phyloP scores from a whole-genome alignment of 2,797 vertebrate genomes.

The Darevskia mixta region DNA sequence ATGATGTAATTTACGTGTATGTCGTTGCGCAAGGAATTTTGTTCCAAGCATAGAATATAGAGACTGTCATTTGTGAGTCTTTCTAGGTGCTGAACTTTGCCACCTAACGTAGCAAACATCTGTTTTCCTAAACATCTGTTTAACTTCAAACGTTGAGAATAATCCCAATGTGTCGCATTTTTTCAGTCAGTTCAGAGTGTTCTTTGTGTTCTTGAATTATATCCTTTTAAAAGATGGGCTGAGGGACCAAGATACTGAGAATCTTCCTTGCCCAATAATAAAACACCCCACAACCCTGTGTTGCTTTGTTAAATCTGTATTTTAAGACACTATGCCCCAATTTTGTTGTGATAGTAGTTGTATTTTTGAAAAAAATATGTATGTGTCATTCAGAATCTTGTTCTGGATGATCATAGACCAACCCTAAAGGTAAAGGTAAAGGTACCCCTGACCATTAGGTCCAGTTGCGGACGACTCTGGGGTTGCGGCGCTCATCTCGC shows the following conservation, averaged over 20 bases:
- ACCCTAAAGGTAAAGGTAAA: not conserved
- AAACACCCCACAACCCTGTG: not conserved
- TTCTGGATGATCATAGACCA: not conserved
- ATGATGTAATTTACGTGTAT: not conserved
- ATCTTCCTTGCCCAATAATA: not conserved
- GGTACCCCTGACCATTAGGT: too few relatives aligned
- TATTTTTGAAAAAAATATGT: not conserved
- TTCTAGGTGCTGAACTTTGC: not conserved
- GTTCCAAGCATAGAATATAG: not conserved
- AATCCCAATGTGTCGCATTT: not conserved
- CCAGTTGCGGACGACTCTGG: too few relatives aligned
- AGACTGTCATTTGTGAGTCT: not conserved
- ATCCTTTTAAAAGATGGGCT: not conserved
- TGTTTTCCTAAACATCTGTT: slow-evolving; percentile 21
- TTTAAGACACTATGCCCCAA: not conserved
- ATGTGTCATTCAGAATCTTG: not conserved
- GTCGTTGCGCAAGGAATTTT: not conserved
- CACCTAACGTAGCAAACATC: not conserved
- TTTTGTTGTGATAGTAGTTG: not conserved
- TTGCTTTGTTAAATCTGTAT: not conserved
- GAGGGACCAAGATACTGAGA: not conserved
- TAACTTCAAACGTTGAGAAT: not conserved
- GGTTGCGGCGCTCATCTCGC: too few relatives aligned
- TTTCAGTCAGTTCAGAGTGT: not conserved
- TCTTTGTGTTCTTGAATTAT: slow-evolving; percentile 3